These are phyloP conservation scores for Agrochola macilenta DNA, from an alignment of 2,888 invertebrate genomes.

Conservation along the genomic window DNA sequence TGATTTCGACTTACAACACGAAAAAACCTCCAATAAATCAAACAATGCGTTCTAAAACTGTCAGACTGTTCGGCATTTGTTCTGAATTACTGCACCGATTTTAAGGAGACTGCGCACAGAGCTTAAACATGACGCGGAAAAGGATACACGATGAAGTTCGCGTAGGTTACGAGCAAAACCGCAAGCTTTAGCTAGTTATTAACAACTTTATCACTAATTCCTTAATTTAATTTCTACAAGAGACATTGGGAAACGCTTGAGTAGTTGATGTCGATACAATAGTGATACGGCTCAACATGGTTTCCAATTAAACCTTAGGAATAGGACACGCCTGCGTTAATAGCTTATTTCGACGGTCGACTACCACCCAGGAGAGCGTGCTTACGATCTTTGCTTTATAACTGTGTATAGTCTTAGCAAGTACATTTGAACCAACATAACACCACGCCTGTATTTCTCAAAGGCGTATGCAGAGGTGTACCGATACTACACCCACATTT, in stretches of 20 bases:
- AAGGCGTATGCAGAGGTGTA: too few relatives aligned
- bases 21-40: background rate
- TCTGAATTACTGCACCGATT: background rate
- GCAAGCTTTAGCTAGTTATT: background rate
- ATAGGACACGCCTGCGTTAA: constrained; percentile 68
- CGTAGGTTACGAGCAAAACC: background rate
- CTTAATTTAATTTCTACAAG: constrained; percentile 16
- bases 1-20: too few relatives aligned
- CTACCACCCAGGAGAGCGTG: constrained; percentile 37
- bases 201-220: constrained; percentile 11
- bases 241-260: constrained; percentile 23
- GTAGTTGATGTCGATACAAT: constrained; percentile 57
- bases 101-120: background rate
- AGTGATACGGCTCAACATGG: constrained; percentile 69
- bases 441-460: background rate
- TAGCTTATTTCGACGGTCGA: constrained; percentile 61
- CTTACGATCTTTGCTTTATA: background rate
- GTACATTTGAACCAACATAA: background rate
- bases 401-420: background rate
- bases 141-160: background rate
- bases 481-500: too few relatives aligned
- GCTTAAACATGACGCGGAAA: background rate
- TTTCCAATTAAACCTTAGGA: constrained; percentile 73
- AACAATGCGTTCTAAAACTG: background rate
- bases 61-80: background rate